Evolutionary conservation across 2,113 vertebrate genomes (phyloP).

Genomic region (Myiopsitta monachus): DNA sequence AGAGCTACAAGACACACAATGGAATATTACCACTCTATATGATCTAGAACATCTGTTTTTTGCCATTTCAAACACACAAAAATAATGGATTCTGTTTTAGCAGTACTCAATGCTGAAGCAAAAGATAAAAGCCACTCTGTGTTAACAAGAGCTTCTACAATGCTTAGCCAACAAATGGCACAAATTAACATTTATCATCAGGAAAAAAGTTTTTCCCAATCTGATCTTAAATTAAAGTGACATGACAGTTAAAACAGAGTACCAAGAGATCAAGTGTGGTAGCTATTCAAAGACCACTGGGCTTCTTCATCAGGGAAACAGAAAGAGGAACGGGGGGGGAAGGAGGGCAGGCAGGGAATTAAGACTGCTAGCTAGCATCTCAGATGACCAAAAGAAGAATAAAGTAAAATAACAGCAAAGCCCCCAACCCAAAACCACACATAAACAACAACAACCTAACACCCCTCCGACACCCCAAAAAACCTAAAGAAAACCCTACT

Average conservation of each 20-base stretch:
- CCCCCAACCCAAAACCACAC: too few species aligned
- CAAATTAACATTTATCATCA: background rate
- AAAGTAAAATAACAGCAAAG: background rate
- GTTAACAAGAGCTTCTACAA: background rate
- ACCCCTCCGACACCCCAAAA: too few species aligned
- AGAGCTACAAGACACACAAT: background rate
- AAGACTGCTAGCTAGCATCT: accelerated
- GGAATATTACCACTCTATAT: accelerated
- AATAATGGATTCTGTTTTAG: background rate
- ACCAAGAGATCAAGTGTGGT: background rate
- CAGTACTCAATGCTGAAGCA: background rate
- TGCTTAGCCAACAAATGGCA: accelerated
- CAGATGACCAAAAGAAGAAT: too few species aligned
- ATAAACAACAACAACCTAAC: too few species aligned
- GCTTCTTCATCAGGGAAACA: background rate
- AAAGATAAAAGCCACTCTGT: accelerated
- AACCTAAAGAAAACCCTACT: background rate
- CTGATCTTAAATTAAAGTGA: background rate
- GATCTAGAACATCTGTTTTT: accelerated
- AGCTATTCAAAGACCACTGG: background rate
- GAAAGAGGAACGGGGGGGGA: accelerated
- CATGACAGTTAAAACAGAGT: background rate
- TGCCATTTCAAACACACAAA: background rate
- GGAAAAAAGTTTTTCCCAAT: accelerated
- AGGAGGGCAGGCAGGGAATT: accelerated